phyloP scores from a whole-genome alignment of 2,888 invertebrate genomes.

The Drosophila kambysellisi region DNA sequence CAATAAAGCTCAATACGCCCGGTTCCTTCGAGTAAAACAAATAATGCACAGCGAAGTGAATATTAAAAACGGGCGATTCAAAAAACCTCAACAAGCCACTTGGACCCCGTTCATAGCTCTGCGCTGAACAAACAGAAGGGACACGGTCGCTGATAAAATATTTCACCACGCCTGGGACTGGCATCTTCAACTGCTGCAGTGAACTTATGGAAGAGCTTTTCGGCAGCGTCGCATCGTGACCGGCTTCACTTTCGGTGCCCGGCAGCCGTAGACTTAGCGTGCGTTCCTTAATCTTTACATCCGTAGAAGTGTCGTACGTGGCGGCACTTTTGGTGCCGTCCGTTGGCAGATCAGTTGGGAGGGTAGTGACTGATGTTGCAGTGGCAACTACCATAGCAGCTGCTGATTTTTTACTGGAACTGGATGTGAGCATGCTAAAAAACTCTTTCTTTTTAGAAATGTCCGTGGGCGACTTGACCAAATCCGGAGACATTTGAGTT shows the following conservation, averaged over 20 bases:
- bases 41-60: slow-evolving; percentile 99
- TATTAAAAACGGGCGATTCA: slow-evolving; percentile 98
- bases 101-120: slow-evolving; percentile 83
- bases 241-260: slow-evolving; percentile 49
- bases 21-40: slow-evolving; percentile 99
- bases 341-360: slow-evolving; percentile 47
- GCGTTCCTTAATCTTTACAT: slow-evolving; percentile 59
- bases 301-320: neutral
- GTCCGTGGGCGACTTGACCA: slow-evolving; percentile 84
- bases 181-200: slow-evolving; percentile 83
- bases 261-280: slow-evolving; percentile 78
- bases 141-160: slow-evolving; percentile 83
- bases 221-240: slow-evolving; percentile 46
- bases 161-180: slow-evolving; percentile 85
- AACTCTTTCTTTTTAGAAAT: slow-evolving; percentile 85
- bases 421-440: slow-evolving; percentile 84
- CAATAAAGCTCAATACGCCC: slow-evolving; percentile 98
- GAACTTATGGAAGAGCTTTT: slow-evolving; percentile 84
- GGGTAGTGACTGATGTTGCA: slow-evolving; percentile 62
- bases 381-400: slow-evolving; percentile 72
- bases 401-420: slow-evolving; percentile 82
- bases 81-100: slow-evolving; percentile 89
- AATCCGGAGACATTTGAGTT: slow-evolving; percentile 53
- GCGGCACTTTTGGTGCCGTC: slow-evolving; percentile 17
- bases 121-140: slow-evolving; percentile 48